Evolutionary conservation across 1,140 invertebrate genomes (phyloP).

Genomic region (Drosophila lini): DNA sequence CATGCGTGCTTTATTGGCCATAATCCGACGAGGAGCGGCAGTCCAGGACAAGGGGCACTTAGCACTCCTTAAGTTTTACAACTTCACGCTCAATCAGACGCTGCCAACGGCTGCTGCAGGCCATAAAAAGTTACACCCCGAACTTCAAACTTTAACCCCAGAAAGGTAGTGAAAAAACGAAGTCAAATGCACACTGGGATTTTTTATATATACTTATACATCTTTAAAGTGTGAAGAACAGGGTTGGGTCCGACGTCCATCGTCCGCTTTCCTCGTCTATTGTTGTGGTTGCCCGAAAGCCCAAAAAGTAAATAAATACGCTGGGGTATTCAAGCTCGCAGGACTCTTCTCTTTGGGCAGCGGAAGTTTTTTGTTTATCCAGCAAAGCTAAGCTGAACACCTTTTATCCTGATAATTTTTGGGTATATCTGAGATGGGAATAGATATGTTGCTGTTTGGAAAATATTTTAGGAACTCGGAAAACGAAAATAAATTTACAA

Average conservation of each 20-base stretch:
- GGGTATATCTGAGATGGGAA: slow-evolving; percentile 1
- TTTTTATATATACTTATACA: slow-evolving; percentile 15
- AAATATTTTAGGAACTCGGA: background rate
- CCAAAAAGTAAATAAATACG: slow-evolving; percentile 46
- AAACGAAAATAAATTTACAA: background rate
- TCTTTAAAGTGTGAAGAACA: slow-evolving; percentile 29
- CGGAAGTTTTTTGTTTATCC: slow-evolving; percentile 42
- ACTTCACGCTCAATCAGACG: slow-evolving; percentile 77
- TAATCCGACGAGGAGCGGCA: slow-evolving; percentile 45
- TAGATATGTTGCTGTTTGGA: background rate
- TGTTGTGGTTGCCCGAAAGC: slow-evolving; percentile 23
- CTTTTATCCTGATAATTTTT: background rate
- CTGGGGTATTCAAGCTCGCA: slow-evolving; percentile 28
- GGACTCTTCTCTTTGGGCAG: slow-evolving; percentile 13
- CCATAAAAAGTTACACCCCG: slow-evolving; percentile 60
- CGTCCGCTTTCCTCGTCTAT: slow-evolving; percentile 13
- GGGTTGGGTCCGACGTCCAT: slow-evolving; percentile 6
- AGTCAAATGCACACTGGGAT: slow-evolving; percentile 19
- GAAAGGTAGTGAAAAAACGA: slow-evolving; percentile 1
- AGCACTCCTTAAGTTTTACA: slow-evolving; percentile 83
- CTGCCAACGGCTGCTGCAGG: slow-evolving; percentile 25
- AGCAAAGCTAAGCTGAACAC: slow-evolving; percentile 3
- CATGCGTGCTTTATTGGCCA: slow-evolving; percentile 69
- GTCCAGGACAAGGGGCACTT: slow-evolving; percentile 50
- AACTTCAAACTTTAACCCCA: slow-evolving; percentile 74